Conservation (phyloP, 2,113 vertebrate genomes). For the Leptosomus discolor region DNA sequence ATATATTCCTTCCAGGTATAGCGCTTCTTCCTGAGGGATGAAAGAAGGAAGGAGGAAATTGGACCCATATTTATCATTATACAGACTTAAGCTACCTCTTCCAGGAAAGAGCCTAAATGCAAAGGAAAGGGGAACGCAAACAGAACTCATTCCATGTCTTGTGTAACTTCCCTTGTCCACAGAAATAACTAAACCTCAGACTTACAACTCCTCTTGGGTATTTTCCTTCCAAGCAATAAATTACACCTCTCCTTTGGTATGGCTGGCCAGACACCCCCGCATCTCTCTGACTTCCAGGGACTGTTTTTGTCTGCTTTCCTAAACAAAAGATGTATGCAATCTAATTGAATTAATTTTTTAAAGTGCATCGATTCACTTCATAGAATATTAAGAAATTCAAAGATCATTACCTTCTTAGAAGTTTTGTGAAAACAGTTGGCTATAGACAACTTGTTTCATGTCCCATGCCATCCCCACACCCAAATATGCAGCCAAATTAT, state of each 20-base stretch:
- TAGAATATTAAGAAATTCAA: neutral
- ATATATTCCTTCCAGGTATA: neutral
- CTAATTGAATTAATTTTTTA: neutral
- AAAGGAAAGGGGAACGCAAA: accelerated
- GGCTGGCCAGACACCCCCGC: neutral
- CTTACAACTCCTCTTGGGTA: neutral
- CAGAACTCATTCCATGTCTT: neutral
- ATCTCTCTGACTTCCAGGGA: neutral
- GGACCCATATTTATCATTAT: neutral
- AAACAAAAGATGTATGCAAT: neutral
- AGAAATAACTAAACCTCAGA: neutral
- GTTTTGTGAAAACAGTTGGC: neutral
- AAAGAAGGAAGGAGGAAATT: neutral
- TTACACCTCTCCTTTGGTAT: neutral
- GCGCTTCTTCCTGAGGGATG: neutral
- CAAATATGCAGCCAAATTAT: neutral
- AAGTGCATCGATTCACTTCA: neutral
- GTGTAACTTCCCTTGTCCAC: neutral
- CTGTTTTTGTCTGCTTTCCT: neutral
- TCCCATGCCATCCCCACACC: neutral
- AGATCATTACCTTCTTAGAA: neutral
- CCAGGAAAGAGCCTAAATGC: neutral
- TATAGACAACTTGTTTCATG: neutral
- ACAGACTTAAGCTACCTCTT: neutral
- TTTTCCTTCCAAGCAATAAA: neutral